These are phyloP conservation scores for Coluber constrictor DNA, from an alignment of 2,797 vertebrate genomes.

Conservation along the genomic window DNA sequence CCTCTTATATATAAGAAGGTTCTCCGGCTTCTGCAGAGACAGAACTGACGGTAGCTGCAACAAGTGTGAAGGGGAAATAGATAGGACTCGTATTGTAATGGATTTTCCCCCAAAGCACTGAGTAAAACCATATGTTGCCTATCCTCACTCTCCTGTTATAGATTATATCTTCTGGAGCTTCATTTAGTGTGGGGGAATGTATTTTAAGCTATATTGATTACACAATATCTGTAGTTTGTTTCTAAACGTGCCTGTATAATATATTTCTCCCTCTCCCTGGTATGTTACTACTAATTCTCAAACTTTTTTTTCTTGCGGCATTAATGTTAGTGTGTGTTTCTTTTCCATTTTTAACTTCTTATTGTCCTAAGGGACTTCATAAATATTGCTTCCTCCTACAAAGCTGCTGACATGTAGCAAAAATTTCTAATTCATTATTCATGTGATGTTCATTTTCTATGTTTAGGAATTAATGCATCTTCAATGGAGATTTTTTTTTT, in stretches of 20 bases:
- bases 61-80: background rate
- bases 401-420: constrained; percentile 84
- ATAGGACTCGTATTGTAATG: background rate
- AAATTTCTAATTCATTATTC: constrained; percentile 87
- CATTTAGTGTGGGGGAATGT: background rate
- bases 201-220: background rate
- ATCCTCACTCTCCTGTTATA: background rate
- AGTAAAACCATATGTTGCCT: background rate
- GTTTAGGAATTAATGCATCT: constrained; percentile 78
- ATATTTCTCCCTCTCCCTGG: background rate
- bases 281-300: background rate
- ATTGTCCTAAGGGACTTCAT: constrained; percentile 80
- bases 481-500: constrained; percentile 51
- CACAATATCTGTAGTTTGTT: background rate
- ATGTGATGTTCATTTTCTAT: constrained; percentile 72
- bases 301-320: background rate
- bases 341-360: constrained; percentile 53
- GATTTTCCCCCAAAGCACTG: background rate
- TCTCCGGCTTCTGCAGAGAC: background rate
- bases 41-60: background rate
- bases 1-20: background rate
- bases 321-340: background rate
- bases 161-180: background rate
- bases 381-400: constrained; percentile 86
- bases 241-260: background rate